Percentiles rank a stretch among this genome's conserved stretches.
Conservation (phyloP, 2,888 invertebrate species). For the Campoplex capitator region DNA sequence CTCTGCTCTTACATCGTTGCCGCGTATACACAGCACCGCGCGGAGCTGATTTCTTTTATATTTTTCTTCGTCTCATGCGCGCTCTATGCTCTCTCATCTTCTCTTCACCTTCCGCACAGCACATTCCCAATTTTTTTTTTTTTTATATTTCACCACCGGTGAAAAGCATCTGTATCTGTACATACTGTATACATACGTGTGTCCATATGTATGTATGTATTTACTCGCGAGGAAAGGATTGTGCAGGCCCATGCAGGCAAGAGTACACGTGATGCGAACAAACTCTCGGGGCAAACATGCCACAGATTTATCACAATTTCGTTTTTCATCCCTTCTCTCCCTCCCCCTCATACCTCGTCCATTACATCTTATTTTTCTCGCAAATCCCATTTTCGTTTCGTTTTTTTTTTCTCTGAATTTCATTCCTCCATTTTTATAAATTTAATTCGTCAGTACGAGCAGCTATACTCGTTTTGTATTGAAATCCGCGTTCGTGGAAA, state of each 20-base stretch:
- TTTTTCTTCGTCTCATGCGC: slow-evolving; percentile 19
- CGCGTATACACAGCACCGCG: not conserved
- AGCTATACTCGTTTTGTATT: not conserved
- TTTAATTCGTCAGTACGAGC: not conserved
- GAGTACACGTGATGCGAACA: slow-evolving; percentile 27
- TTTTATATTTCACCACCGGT: slow-evolving; percentile 44
- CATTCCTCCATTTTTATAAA: not conserved
- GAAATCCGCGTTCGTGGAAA: not conserved
- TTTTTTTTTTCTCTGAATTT: not conserved
- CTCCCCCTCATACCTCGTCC: slow-evolving; percentile 21
- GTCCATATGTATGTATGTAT: not conserved
- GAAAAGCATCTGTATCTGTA: not conserved
- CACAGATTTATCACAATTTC: slow-evolving; percentile 61
- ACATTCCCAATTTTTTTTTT: slow-evolving; percentile 53
- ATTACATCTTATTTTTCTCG: slow-evolving; percentile 15
- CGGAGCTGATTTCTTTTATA: slow-evolving; percentile 56
- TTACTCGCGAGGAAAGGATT: slow-evolving; percentile 34
- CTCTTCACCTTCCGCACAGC: slow-evolving; percentile 45
- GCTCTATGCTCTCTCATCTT: slow-evolving; percentile 13
- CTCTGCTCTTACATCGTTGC: slow-evolving; percentile 31
- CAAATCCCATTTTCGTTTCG: not conserved
- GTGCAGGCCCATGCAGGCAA: not conserved
- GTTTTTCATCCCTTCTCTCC: slow-evolving; percentile 34
- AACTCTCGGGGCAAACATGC: slow-evolving; percentile 60
- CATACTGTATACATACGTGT: not conserved